Evolutionary conservation across 2,797 vertebrate genomes (phyloP).

Genomic region (Pipistrellus pygmaeus): DNA sequence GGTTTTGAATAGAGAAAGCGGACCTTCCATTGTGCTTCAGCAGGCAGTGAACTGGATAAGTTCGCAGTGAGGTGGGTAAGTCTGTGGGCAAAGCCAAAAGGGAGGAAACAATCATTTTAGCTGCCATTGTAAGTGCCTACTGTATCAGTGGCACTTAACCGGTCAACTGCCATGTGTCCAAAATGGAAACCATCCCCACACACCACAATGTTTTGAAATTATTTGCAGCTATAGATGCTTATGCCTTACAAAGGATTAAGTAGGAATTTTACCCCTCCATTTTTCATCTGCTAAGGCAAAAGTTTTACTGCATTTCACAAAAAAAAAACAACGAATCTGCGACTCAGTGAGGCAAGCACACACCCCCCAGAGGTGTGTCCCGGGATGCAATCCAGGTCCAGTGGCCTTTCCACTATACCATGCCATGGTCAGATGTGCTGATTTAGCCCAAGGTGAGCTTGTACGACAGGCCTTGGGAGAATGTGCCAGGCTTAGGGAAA

Average conservation of each 20-base stretch:
- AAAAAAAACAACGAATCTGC: background rate
- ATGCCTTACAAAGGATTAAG: no score
- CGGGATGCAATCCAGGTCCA: background rate
- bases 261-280: background rate
- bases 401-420: rapidly evolving
- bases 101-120: background rate
- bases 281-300: background rate
- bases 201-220: no score
- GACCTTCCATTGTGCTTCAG: background rate
- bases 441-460: background rate
- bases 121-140: background rate
- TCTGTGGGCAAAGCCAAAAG: background rate
- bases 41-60: rapidly evolving
- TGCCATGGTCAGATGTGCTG: rapidly evolving
- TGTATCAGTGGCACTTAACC: rapidly evolving
- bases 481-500: background rate
- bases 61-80: rapidly evolving
- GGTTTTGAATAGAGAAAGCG: background rate
- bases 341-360: no score
- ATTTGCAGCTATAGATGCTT: no score
- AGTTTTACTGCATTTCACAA: background rate
- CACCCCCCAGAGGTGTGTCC: rapidly evolving
- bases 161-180: no score
- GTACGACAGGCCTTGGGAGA: background rate
- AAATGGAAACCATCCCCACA: no score